Percentiles rank a stretch among this genome's conserved stretches.
Conservation (phyloP, 2,113 vertebrate species). For the Entelurus aequoreus region DNA sequence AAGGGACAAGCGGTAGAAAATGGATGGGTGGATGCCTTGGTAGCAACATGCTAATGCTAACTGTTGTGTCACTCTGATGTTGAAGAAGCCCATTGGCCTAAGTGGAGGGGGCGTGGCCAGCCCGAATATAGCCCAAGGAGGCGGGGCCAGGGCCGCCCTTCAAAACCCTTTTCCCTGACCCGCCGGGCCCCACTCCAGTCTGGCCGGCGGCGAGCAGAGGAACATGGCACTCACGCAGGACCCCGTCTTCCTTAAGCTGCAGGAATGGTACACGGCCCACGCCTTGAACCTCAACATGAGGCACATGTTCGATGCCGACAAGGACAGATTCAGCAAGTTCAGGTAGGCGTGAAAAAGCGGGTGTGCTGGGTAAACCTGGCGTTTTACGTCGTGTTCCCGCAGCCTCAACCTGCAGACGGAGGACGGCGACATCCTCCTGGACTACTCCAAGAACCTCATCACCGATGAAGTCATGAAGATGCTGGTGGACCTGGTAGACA, state of each 20-base stretch:
- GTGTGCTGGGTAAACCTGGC: background rate
- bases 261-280: constrained; percentile 79
- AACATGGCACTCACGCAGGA: constrained; percentile 79
- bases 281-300: constrained; percentile 78
- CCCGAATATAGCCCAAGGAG: constrained; percentile 34
- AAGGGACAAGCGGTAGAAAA: no score
- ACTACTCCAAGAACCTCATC: constrained; percentile 95
- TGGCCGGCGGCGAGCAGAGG: constrained; percentile 14
- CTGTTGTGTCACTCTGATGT: no score
- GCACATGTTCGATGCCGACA: constrained; percentile 81
- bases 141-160: constrained; percentile 51
- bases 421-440: constrained; percentile 88
- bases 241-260: constrained; percentile 80
- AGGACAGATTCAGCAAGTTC: constrained; percentile 81
- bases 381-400: constrained; percentile 37
- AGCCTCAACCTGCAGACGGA: constrained; percentile 81
- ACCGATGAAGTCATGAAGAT: constrained; percentile 88
- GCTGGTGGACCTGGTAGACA: constrained; percentile 83
- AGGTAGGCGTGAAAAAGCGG: constrained; percentile 66
- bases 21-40: no score
- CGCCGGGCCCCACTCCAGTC: constrained; percentile 37
- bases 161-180: constrained; percentile 40
- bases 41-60: no score
- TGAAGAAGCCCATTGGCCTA: background rate
- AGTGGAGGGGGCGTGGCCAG: background rate